These are phyloP conservation scores for Plectropomus leopardus DNA, from an alignment of 2,113 vertebrate species.

Conservation along the genomic window DNA sequence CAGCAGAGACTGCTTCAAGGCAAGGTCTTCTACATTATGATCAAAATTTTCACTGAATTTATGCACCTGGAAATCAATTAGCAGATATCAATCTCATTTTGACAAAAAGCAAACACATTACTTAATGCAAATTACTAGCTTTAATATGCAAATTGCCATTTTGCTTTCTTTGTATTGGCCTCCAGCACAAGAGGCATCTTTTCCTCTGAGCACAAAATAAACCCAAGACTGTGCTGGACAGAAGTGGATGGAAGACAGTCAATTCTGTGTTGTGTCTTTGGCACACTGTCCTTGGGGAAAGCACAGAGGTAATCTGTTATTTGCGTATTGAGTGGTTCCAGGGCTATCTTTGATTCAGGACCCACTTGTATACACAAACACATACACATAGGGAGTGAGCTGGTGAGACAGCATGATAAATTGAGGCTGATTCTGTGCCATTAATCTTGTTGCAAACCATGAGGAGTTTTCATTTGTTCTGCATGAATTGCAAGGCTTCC, in stretches of 20 bases:
- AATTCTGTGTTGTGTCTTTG: conserved; percentile 23
- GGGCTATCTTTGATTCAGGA: conserved; percentile 56
- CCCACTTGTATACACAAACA: conserved; percentile 43
- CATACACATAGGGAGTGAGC: not conserved
- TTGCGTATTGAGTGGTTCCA: conserved; percentile 52
- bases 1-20: not conserved
- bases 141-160: conserved; percentile 26
- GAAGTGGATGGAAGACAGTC: conserved; percentile 18
- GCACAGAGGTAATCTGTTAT: conserved; percentile 55
- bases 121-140: conserved; percentile 24
- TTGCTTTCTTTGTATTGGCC: conserved; percentile 1
- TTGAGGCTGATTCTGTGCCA: conserved; percentile 36
- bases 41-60: not conserved
- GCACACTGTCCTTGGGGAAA: conserved; percentile 25
- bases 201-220: conserved; percentile 2
- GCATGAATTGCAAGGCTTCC: conserved; percentile 50
- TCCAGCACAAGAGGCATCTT: not conserved
- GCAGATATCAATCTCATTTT: conserved; percentile 3
- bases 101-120: conserved; percentile 19
- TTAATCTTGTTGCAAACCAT: conserved; percentile 66
- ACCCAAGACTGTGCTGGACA: not conserved
- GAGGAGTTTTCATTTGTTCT: conserved; percentile 53
- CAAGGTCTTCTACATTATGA: not conserved
- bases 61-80: conserved; percentile 1
- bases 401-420: conserved; percentile 55